Base-by-base conservation (phyloP, 2,888 invertebrate genomes). In the Drosophila meridionalis region DNA sequence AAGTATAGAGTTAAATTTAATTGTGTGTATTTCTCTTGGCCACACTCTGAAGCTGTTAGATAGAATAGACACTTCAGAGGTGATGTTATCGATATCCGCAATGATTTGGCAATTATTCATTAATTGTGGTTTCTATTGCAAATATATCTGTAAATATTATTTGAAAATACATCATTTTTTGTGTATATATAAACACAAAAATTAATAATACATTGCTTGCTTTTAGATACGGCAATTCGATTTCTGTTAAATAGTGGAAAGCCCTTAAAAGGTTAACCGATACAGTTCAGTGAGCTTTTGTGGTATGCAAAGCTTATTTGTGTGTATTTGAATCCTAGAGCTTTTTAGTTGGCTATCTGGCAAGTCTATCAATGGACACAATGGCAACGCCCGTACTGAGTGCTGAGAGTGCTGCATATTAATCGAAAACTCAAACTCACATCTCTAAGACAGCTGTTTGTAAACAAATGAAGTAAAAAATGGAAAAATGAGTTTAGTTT, bases 391-490 rank as follows among this genome's bases (percentile, higher is more conserved):
- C 2, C 4, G 6, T 26, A 4, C 52, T n/a, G 9, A 12, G 20
- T 20, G 20, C 20, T 7, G 6, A 8, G 7, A 4, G 30, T 12
- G 8, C 3, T 43, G 26, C 5, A 14, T 43, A 26, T 28, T 28
- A 28, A 57, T 38, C 38, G 59, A 30, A 38, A 38, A 12, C 4
- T 3, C 1, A 4, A 40, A 34, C 11, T 34, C 14, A 9, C 32
- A 67, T 67, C 38, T 47, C 40, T 28, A 53, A n/a, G 3, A 12
- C 52, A 65, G 50, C 63, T 67, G 30, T 2, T 38, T 38, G 36
- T n/a, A 28, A 52, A 32, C 52, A 38, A 64, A 34, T 14, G 32
- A 2, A 12, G 5, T 7, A 26, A 11, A 20, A 5, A 11, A 11
- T 11, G 3, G 20, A 20, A 42, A 65, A 55, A 55, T 42, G 11